Percentiles rank a stretch among this genome's conserved stretches.
These are phyloP conservation scores for Brachionus rubens DNA, from an alignment of 1,140 invertebrate genomes.

Conservation along the genomic window DNA sequence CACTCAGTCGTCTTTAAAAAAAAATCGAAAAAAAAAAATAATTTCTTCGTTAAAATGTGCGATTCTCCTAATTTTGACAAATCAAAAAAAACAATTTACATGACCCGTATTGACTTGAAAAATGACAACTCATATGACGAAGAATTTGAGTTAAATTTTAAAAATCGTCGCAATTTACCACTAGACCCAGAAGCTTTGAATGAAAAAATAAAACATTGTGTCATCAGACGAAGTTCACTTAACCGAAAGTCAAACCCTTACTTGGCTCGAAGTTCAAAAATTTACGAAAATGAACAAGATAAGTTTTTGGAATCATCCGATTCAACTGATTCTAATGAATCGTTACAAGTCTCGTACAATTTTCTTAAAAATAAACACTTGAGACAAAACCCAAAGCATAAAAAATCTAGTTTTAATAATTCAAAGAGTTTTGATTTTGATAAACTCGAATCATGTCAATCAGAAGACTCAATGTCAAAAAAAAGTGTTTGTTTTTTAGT, in stretches of 20 bases:
- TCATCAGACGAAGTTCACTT: not conserved
- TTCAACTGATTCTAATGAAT: not conserved
- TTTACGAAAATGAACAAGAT: not conserved
- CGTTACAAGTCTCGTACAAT: not conserved
- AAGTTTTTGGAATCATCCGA: slow-evolving; percentile 4
- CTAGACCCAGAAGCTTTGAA: slow-evolving; percentile 10
- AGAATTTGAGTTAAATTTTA: not conserved
- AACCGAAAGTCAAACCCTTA: slow-evolving; percentile 2
- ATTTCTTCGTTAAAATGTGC: not conserved
- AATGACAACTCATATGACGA: not conserved
- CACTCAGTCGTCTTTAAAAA: too few species aligned
- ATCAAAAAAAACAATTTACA: not conserved
- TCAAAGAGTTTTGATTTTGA: slow-evolving; percentile 1
- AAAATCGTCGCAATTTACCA: not conserved
- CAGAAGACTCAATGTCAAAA: not conserved
- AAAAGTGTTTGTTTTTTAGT: not conserved
- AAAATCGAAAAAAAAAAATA: too few species aligned
- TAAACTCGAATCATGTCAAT: not conserved
- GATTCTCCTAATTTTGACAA: not conserved
- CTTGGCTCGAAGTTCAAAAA: not conserved
- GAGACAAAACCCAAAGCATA: not conserved
- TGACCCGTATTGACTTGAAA: slow-evolving; percentile 12
- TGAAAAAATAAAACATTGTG: slow-evolving; percentile 19
- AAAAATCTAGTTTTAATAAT: not conserved
- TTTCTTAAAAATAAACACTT: not conserved